Evolutionary conservation across 2,797 vertebrate genomes (phyloP), one percentile per base, ranked within the genome.

Genomic region (Lepilemur septentrionalis): DNA sequence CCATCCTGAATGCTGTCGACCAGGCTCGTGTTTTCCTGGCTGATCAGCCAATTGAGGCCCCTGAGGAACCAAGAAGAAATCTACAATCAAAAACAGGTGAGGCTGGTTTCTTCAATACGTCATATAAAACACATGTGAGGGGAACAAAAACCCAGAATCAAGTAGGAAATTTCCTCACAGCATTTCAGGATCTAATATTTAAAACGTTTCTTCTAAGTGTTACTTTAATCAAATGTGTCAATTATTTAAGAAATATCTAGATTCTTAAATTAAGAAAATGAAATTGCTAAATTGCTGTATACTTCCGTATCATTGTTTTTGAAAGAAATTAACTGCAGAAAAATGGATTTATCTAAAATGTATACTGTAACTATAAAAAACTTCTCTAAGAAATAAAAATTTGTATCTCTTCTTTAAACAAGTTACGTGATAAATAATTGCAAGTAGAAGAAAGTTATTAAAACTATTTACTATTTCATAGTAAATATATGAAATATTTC

Each of bases 31-130:
- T 99, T 94, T 99, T 99, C 98, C 99, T 99, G 52, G 99, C 99
- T 63, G 99, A 99, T 97, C 99, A 99, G 95, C 99, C 99, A 41
- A 99, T 99, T 59, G 99, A 99, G 97, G 99, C 99, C 14, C 99
- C 99, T 0, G 99, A 99, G 97, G 99, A 99, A 82, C 99, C 99
- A 25, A 99, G 99, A 96, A 99, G 99, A 97, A 99, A 98, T 97
- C 97, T 99, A 75, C 99, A 99, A 89, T 99, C 99, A n/a, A 99
- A 99, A 98, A 98, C 99, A 86, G 99, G 99, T 99, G 89, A 94
- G 98, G 91, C 4, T 63, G 55, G 12, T 65, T 25, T 89, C 15
- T 81, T 50, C 72, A 20, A 25, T 67, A 5, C 11, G 6, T 57
- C 86, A 43, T 63, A 46, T 70, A 30, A 89, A 95, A 72, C 12